Conservation (phyloP, 2,113 vertebrate species). For the Grantiella picta region DNA sequence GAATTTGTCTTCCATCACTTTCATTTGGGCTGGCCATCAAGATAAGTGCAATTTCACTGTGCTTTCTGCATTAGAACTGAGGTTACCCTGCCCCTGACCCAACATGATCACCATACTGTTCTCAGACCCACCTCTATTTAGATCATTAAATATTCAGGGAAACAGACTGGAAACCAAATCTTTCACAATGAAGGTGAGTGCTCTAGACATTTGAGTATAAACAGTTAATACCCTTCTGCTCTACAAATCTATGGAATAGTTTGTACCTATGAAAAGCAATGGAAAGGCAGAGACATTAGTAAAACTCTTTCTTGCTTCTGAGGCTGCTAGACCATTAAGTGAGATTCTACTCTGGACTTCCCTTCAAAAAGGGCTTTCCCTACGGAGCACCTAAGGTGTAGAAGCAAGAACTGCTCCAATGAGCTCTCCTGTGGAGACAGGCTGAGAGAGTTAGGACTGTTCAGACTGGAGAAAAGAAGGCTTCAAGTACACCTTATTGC, state of each 20-base stretch:
- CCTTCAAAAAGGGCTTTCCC: background rate
- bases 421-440: background rate
- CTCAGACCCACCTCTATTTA: background rate
- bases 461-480: background rate
- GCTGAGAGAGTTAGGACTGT: background rate
- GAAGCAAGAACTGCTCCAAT: background rate
- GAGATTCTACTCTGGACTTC: background rate
- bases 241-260: background rate
- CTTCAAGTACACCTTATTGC: background rate
- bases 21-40: background rate
- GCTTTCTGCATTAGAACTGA: background rate
- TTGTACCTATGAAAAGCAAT: background rate
- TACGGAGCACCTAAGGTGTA: background rate
- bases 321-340: background rate
- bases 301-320: background rate
- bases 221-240: background rate
- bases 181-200: conserved; percentile 16
- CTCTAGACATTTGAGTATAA: background rate
- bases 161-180: background rate
- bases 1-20: background rate
- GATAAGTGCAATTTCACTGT: background rate
- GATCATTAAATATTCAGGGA: conserved; percentile 6
- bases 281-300: background rate
- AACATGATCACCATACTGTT: background rate
- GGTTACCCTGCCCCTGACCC: background rate